Evolutionary conservation across 1,140 invertebrate species (phyloP).

Genomic region (Megalopta genalis): DNA sequence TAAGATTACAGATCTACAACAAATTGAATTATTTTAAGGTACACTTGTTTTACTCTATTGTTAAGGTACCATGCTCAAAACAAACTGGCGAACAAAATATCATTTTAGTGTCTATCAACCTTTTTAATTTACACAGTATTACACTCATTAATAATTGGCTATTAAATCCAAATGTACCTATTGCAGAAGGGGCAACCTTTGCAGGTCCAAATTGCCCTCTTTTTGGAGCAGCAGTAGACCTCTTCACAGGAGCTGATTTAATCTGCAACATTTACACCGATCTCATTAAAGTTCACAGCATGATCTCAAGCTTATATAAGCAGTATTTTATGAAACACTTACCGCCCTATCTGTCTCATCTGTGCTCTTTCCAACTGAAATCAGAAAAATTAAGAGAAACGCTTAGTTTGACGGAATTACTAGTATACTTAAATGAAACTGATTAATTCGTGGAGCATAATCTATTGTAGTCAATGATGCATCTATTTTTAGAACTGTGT

Average conservation of each 20-base stretch:
- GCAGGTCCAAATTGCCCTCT: slow-evolving; percentile 76
- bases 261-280: slow-evolving; percentile 63
- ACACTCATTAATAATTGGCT: background rate
- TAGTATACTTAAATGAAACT: background rate
- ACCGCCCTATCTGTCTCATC: slow-evolving; percentile 76
- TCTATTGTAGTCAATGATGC: background rate
- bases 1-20: background rate
- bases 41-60: slow-evolving; percentile 22
- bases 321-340: slow-evolving; percentile 46
- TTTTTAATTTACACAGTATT: slow-evolving; percentile 9
- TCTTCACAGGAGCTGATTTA: slow-evolving; percentile 75
- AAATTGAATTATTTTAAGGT: slow-evolving; percentile 1
- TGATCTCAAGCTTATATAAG: background rate
- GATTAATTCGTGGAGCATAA: background rate
- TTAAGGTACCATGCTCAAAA: slow-evolving; percentile 56
- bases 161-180: slow-evolving; percentile 65
- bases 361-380: slow-evolving; percentile 74
- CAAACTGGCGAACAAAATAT: slow-evolving; percentile 22
- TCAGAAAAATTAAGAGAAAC: slow-evolving; percentile 11
- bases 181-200: slow-evolving; percentile 63
- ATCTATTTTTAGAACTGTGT: slow-evolving; percentile 36
- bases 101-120: background rate
- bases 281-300: background rate
- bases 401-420: background rate
- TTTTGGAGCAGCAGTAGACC: slow-evolving; percentile 62